Evolutionary conservation across 2,888 invertebrate genomes (phyloP).

Genomic region (Nomada goodeniana): DNA sequence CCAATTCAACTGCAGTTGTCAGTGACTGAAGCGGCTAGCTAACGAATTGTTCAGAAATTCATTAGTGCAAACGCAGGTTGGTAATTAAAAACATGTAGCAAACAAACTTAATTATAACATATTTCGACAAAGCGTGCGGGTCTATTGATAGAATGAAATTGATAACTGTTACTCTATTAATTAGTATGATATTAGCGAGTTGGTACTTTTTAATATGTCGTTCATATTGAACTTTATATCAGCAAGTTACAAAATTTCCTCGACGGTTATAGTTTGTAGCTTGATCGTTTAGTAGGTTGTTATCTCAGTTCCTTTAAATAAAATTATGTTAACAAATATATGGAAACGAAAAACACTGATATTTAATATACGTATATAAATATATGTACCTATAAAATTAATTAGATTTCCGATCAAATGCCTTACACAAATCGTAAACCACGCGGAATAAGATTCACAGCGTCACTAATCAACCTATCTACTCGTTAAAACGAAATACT

Average conservation of each 20-base stretch:
- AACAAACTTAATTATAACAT: too few relatives aligned
- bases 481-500: too few relatives aligned
- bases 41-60: too few relatives aligned
- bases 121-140: too few relatives aligned
- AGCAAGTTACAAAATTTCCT: conserved; percentile 5
- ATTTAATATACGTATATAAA: background rate
- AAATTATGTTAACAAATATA: background rate
- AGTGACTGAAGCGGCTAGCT: too few relatives aligned
- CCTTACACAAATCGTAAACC: background rate
- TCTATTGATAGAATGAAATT: background rate
- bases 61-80: too few relatives aligned
- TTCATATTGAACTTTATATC: conserved; percentile 10
- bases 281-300: background rate
- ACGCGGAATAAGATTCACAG: background rate
- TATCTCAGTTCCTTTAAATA: background rate
- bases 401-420: conserved; percentile 9
- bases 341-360: background rate
- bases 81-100: too few relatives aligned
- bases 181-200: conserved; percentile 11
- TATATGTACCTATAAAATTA: background rate
- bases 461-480: too few relatives aligned
- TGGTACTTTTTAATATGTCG: conserved; percentile 14
- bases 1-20: too few relatives aligned
- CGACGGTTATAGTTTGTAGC: background rate
- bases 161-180: conserved; percentile 4